Evolutionary conservation across 1,140 invertebrate species (phyloP).

Genomic region (Elysia chlorotica): DNA sequence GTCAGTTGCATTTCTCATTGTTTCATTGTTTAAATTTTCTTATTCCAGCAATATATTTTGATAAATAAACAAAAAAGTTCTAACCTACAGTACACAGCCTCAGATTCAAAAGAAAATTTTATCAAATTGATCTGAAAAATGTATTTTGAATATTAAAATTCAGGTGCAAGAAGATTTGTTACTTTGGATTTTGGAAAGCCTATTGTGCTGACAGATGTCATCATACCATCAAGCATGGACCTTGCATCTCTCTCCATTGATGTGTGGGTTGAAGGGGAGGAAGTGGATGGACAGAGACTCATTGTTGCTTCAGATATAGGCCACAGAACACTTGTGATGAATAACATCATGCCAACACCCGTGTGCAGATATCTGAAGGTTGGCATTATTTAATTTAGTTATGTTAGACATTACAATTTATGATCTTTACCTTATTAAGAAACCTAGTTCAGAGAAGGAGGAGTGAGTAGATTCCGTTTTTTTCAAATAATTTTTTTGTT

Average conservation of each 20-base stretch:
- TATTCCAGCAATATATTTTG: neutral
- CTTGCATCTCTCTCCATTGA: slow-evolving; percentile 87
- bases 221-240: slow-evolving; percentile 85
- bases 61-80: neutral
- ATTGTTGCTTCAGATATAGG: slow-evolving; percentile 86
- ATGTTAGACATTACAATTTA: no score
- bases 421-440: no score
- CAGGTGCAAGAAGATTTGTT: slow-evolving; percentile 78
- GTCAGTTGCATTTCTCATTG: slow-evolving; percentile 33
- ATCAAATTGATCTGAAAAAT: no score
- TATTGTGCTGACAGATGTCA: slow-evolving; percentile 82
- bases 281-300: slow-evolving; percentile 80
- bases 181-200: slow-evolving; percentile 88
- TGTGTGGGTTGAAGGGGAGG: slow-evolving; percentile 81
- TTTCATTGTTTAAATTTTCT: neutral
- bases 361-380: slow-evolving; percentile 89
- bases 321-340: slow-evolving; percentile 79
- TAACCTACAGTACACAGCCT: no score
- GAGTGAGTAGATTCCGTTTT: no score
- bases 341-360: slow-evolving; percentile 85
- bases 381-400: no score
- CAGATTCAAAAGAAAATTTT: no score
- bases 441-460: no score
- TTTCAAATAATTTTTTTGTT: no score
- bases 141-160: no score